phyloP scores from a whole-genome alignment of 64 coral and sea anemone species.

The Orbicella faveolata region DNA sequence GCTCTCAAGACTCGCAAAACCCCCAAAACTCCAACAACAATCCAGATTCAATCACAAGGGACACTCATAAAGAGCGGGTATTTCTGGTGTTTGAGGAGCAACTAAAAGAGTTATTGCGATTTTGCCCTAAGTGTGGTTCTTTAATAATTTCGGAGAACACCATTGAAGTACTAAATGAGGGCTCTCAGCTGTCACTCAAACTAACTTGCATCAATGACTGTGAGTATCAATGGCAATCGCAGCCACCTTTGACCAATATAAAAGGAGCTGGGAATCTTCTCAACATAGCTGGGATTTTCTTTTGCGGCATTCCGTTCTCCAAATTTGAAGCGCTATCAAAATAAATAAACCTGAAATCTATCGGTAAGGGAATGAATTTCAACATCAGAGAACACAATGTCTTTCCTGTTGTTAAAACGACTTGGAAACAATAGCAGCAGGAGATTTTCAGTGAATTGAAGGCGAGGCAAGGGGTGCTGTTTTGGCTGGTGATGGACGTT shows the following conservation, averaged over 20 bases:
- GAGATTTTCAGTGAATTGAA: conserved; percentile 34
- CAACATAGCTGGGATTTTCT: conserved; percentile 14
- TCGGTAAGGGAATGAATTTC: conserved; percentile 25
- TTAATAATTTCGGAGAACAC: conserved; percentile 4
- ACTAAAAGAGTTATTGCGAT: conserved; percentile 1
- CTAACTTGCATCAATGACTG: conserved; percentile 36
- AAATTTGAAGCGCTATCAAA: conserved; percentile 29
- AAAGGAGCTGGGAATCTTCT: conserved; percentile 40
- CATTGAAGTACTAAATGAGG: conserved; percentile 23
- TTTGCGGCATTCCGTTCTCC: conserved; percentile 32
- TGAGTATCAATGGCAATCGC: conserved; percentile 41
- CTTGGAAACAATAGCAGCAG: conserved; percentile 22
- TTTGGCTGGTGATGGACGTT: conserved; percentile 45
- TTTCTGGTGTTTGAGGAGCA: conserved; percentile 43
- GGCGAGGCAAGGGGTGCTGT: conserved; percentile 4
- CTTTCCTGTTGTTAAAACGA: conserved; percentile 20
- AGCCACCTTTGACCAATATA: neutral
- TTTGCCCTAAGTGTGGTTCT: conserved; percentile 39
- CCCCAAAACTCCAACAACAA: no score
- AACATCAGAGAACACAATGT: conserved; percentile 24
- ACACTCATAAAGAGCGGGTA: conserved; percentile 12
- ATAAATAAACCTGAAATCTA: conserved; percentile 29
- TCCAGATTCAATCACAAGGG: no score
- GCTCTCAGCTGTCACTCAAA: conserved; percentile 36
- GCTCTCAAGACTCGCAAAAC: neutral